Evolutionary conservation across 35 echinoderm and acorn worm species (phyloP), one percentile per base, ranked within the genome.

Genomic region (Stichopus chloronotus): DNA sequence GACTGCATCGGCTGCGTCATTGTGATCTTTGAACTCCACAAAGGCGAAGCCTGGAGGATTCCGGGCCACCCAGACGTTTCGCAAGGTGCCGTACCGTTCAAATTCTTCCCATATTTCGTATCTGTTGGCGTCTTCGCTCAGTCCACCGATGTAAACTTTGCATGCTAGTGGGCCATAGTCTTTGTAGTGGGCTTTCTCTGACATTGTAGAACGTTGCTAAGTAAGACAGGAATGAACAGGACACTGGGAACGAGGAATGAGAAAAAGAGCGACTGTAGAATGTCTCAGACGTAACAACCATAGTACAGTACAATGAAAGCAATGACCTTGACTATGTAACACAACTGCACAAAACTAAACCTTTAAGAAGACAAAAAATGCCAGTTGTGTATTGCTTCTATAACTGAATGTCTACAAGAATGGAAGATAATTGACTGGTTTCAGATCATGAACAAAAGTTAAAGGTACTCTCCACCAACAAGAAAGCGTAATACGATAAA

Each of bases 11-110:
- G 90, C 58, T 14, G 96, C 96, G 88, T 97, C 96, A 9, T 87
- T 86, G 8, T 81, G 43, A 91, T 97, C 96, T 78, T 95, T 92
- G 91, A 80, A 97, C 87, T 95, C 92, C 14, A 97, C 90, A 86
- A 97, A 97, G 12, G 96, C 96, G 63, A 97, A 97, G 14, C 96
- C 96, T 25, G 96, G 86, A 14, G 96, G 96, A 61, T 97, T 97
- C 77, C 96, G 72, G 13, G 96, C 96, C 4, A 97, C 93, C 96
- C 96, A 97, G 5, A 97, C 96, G 68, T 97, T 95, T 76, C 87
- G 79, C 52, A 97, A 81, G 54, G 90, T 84, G 4, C 96, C 96
- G 58, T 91, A 97, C 6, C 93, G 57, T 17, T 61, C 55, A 84
- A 97, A 97, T 54, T 63, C 90, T 25, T 94, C 78, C 60, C 94